Evolutionary conservation across 1,140 invertebrate genomes (phyloP), one percentile per base, ranked within the genome.

Genomic region (Akabosia matsudoensis): DNA sequence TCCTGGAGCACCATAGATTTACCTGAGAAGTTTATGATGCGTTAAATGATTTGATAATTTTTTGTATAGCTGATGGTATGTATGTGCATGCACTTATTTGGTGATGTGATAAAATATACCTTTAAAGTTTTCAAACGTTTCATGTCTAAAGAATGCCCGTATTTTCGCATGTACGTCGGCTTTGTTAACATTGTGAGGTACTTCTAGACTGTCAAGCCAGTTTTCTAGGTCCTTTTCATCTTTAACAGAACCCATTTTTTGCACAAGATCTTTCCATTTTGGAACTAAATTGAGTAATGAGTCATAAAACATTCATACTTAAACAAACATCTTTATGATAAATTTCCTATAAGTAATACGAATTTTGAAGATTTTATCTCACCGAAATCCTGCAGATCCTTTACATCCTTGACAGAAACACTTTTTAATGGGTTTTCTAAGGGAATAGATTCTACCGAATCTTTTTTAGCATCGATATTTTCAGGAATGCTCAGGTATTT

Each of bases 101-200:
- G n/a, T n/a, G n/a, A n/a, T n/a, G n/a, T n/a, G n/a, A n/a, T n/a
- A 10, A 2, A 74, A 28, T 34, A 26, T n/a, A 76, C 75, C 75
- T 28, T 56, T 33, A 10, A 76, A 67, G 24, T 70, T 52, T 30
- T 73, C 33, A 30, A 34, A 76, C 7, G 70, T 73, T 28, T 76
- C 75, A 73, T 73, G 70, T 34, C n/a, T 45, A 16, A 76, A 73
- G 67, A 54, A 73, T 30, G 73, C 45, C 18, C 67, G 73, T 14
- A 76, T n/a, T 67, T 76, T 31, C 22, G 30, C 71, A 45, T 76
- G 54, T 0, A 76, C 45, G 0, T 73, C 26, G n/a, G 75, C 70
- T 31, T 16, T 33, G 7, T 24, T 26, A 1, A 73, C 70, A 51
- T 61, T 67, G 31, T 73, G 70, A 22, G 75, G 75, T 45, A 76